Evolutionary conservation across 2,113 vertebrate genomes (phyloP).

Genomic region (Oreocharis arfaki): DNA sequence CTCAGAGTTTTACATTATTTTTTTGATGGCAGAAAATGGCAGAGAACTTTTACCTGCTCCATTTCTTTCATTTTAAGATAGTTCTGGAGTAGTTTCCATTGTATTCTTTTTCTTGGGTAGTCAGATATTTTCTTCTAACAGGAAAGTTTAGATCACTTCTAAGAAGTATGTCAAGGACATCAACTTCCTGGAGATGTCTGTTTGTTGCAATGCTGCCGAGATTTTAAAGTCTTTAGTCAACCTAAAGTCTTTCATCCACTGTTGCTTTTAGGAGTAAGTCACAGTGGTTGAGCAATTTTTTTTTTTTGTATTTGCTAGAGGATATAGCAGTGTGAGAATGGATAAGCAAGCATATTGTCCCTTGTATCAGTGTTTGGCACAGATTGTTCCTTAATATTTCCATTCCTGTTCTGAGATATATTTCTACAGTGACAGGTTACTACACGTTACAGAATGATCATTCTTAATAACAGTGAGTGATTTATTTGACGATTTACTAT

Average conservation of each 20-base stretch:
- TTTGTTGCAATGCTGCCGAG: neutral
- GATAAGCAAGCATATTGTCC: neutral
- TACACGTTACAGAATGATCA: neutral
- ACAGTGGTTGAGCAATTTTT: neutral
- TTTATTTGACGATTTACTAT: neutral
- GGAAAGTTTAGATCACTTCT: neutral
- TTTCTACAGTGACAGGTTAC: neutral
- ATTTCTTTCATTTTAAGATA: neutral
- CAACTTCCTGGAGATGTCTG: neutral
- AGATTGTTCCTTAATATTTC: neutral
- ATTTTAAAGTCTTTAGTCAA: neutral
- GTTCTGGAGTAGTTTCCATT: neutral
- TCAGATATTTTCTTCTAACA: neutral
- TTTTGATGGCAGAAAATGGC: neutral
- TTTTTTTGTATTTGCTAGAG: neutral
- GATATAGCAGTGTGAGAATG: neutral
- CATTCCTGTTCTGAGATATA: neutral
- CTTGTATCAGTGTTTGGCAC: neutral
- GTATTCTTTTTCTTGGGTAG: neutral
- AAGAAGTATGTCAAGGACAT: constrained; percentile 47
- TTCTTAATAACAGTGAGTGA: neutral
- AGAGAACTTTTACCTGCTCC: neutral
- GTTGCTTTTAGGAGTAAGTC: neutral
- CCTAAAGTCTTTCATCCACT: neutral
- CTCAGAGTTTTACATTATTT: neutral